Evolutionary conservation across 1,140 invertebrate species (phyloP).

Genomic region (Bemisia tabaci): DNA sequence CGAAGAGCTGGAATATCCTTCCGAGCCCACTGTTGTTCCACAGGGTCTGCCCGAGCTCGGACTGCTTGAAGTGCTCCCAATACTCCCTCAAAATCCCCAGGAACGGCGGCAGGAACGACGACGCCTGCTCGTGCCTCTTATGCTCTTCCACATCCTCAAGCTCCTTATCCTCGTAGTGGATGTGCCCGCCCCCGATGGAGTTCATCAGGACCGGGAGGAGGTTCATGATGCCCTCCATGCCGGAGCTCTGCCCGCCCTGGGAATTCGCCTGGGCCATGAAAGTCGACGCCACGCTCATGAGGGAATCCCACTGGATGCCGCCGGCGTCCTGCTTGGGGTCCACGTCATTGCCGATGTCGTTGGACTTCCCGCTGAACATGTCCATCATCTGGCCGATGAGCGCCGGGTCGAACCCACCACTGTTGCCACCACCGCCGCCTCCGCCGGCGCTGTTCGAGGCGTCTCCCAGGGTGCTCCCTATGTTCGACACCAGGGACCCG

Average conservation of each 20-base stretch:
- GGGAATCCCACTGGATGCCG: conserved; percentile 38
- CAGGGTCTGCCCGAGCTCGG: conserved; percentile 53
- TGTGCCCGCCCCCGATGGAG: conserved; percentile 18
- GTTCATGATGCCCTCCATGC: conserved; percentile 39
- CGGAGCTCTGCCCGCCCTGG: conserved; percentile 16
- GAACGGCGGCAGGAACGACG: conserved; percentile 48
- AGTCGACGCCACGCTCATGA: conserved; percentile 44
- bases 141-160: conserved; percentile 32
- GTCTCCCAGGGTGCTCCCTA: conserved; percentile 29
- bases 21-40: conserved; percentile 56
- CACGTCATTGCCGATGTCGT: not conserved
- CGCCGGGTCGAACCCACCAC: conserved; percentile 38
- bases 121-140: conserved; percentile 44
- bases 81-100: conserved; percentile 55
- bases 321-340: conserved; percentile 19
- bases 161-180: conserved; percentile 22
- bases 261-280: conserved; percentile 30
- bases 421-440: conserved; percentile 25
- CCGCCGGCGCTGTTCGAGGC: conserved; percentile 14
- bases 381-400: conserved; percentile 38
- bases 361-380: conserved; percentile 31
- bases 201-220: conserved; percentile 45
- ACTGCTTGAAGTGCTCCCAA: conserved; percentile 64
- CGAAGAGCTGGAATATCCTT: conserved; percentile 41
- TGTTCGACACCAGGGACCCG: conserved; percentile 34